Conservation (phyloP, 2,113 vertebrate species). For the Pimephales promelas region DNA sequence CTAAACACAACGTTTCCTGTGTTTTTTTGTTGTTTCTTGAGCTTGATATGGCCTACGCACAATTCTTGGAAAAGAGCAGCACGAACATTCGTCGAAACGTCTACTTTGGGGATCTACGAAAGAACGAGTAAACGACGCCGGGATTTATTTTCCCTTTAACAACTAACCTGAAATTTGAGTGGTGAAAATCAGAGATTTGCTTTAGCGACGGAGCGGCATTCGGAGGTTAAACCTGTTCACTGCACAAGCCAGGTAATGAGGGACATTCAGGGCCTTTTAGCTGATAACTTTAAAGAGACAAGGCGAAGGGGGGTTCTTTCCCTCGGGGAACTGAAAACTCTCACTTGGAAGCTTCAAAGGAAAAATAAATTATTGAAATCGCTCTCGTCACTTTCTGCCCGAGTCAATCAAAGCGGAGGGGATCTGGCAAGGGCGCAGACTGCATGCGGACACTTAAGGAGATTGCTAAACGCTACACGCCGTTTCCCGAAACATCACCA, state of each 20-base stretch:
- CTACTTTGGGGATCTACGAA: neutral
- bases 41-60: neutral
- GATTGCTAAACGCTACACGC: constrained; percentile 5
- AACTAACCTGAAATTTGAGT: neutral
- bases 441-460: constrained; percentile 54
- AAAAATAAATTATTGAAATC: constrained; percentile 83
- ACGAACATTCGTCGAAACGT: neutral
- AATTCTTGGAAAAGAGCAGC: neutral
- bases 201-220: constrained; percentile 4
- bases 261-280: constrained; percentile 29
- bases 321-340: constrained; percentile 75
- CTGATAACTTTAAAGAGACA: constrained; percentile 40
- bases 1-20: too few species aligned
- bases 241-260: constrained; percentile 38
- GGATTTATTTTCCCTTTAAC: neutral
- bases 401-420: constrained; percentile 65
- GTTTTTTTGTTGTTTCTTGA: too few species aligned
- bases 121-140: too few species aligned
- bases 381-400: constrained; percentile 67
- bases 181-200: neutral
- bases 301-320: constrained; percentile 65
- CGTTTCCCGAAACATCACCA: constrained; percentile 46
- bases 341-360: constrained; percentile 79
- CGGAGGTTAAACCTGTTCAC: neutral
- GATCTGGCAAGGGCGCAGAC: constrained; percentile 42